Percentiles rank a stretch among this genome's conserved stretches.
phyloP scores from a whole-genome alignment of 2,113 vertebrate species.

The Tyrannus savana region DNA sequence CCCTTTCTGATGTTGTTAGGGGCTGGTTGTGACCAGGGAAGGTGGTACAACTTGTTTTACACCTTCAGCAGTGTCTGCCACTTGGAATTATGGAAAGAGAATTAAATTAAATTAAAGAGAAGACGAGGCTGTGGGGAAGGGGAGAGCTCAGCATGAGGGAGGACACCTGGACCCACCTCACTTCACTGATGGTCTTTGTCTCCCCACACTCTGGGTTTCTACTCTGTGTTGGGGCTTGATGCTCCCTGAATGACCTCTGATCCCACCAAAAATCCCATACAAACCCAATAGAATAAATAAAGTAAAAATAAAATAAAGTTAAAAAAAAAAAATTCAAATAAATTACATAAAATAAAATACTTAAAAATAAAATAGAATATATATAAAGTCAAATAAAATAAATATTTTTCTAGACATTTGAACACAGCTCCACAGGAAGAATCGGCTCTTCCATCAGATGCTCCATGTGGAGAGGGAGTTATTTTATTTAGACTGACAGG shows the following conservation, averaged over 20 bases:
- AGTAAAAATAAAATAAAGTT: neutral
- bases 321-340: neutral
- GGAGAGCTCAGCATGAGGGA: neutral
- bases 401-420: neutral
- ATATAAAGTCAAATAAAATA: neutral
- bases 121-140: neutral
- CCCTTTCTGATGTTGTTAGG: neutral
- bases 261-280: neutral
- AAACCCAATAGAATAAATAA: neutral
- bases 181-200: neutral
- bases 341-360: neutral
- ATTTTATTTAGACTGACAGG: neutral
- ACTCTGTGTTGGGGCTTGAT: neutral
- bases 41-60: neutral
- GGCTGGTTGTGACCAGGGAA: accelerated
- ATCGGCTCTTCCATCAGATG: neutral
- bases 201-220: neutral
- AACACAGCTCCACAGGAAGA: neutral
- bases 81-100: neutral
- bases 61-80: neutral
- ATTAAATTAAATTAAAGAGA: neutral
- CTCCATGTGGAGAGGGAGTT: neutral
- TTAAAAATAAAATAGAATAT: neutral
- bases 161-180: neutral
- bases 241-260: neutral